phyloP scores from a whole-genome alignment of 1,140 invertebrate genomes.

The Wasmannia auropunctata region DNA sequence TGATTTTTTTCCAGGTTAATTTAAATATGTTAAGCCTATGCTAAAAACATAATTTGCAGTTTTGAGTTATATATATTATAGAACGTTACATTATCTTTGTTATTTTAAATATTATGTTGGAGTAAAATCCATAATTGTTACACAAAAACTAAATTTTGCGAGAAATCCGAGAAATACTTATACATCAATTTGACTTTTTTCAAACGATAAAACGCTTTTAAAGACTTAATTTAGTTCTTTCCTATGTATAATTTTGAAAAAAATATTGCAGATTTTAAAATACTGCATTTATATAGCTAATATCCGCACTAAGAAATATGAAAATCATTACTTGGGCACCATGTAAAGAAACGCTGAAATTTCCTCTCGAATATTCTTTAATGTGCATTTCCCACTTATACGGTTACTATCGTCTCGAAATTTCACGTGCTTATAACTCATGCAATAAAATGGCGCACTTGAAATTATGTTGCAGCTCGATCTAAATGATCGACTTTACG shows the following conservation, averaged over 20 bases:
- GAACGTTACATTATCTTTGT: neutral
- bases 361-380: constrained; percentile 21
- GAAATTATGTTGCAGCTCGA: constrained; percentile 37
- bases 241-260: neutral
- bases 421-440: constrained; percentile 24
- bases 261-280: neutral
- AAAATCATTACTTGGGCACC: neutral
- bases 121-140: neutral
- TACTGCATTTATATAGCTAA: neutral
- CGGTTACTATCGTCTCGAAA: neutral
- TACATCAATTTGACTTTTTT: neutral
- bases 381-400: constrained; percentile 20
- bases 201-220: neutral
- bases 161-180: neutral
- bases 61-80: neutral
- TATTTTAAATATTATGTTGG: neutral
- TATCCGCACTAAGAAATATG: neutral
- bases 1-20: neutral
- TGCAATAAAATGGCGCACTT: constrained; percentile 32
- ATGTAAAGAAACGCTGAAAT: neutral
- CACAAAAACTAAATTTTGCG: neutral
- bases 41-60: neutral
- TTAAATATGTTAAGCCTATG: neutral
- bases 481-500: constrained; percentile 42
- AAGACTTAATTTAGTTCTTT: neutral